Conservation (phyloP, 2,888 invertebrate genomes). For the Hyposoter dolosus region DNA sequence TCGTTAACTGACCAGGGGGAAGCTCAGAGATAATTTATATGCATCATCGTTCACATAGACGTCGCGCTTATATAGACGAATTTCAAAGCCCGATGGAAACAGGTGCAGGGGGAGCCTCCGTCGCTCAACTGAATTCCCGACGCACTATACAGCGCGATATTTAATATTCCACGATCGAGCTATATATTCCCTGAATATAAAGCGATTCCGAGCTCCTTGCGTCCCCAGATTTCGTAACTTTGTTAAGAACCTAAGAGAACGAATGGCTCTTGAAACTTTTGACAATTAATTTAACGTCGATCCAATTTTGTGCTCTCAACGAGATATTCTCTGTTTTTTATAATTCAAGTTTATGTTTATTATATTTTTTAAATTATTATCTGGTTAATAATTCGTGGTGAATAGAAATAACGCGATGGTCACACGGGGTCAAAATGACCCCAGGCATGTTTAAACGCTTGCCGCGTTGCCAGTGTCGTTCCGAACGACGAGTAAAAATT, state of each 20-base stretch:
- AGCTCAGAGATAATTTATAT: constrained; percentile 58
- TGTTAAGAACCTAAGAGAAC: background rate
- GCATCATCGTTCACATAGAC: constrained; percentile 20
- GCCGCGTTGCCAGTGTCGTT: too few species aligned
- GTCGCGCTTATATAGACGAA: background rate
- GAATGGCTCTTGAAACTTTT: background rate
- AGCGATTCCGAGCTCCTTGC: background rate
- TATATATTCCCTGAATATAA: constrained; percentile 1
- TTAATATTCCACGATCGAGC: constrained; percentile 44
- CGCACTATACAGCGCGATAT: constrained; percentile 32
- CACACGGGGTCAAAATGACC: too few species aligned
- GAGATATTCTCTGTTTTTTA: background rate
- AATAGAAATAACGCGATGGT: too few species aligned
- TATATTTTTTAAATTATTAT: background rate
- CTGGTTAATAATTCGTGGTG: too few species aligned
- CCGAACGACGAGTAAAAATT: too few species aligned
- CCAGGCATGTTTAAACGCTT: too few species aligned
- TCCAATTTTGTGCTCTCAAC: background rate
- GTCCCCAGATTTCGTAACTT: constrained; percentile 15
- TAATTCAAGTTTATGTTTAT: background rate
- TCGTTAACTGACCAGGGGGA: constrained; percentile 43
- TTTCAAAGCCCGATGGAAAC: constrained; percentile 1
- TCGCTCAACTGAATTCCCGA: constrained; percentile 36
- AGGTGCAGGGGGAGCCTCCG: constrained; percentile 48
- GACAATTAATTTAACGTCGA: background rate